phyloP scores from a whole-genome alignment of 2,888 invertebrate species.

The Melikaiella ostensackeni region DNA sequence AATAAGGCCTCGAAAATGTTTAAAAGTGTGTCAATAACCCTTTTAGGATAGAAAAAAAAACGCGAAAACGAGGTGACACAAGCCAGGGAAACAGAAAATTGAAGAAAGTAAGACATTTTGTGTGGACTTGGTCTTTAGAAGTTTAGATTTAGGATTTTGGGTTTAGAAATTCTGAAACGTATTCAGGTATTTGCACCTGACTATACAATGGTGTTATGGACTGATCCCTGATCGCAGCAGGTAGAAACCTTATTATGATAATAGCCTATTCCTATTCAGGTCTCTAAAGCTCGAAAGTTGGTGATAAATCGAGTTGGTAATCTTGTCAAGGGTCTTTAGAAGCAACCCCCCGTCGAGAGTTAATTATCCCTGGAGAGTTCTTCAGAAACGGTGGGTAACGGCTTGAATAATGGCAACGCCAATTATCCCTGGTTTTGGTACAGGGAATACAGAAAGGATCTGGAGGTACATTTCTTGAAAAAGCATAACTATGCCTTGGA shows the following conservation, averaged over 20 bases:
- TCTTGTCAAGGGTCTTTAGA: conserved; percentile 28
- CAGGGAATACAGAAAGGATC: conserved; percentile 56
- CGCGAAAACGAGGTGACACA: conserved; percentile 7
- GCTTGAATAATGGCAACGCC: conserved; percentile 51
- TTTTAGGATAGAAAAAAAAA: neutral
- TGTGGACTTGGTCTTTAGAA: neutral
- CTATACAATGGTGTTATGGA: neutral
- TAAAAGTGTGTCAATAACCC: neutral
- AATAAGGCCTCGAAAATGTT: neutral
- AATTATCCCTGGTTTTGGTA: conserved; percentile 59
- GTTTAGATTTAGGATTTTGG: neutral
- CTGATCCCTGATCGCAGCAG: neutral
- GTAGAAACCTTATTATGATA: neutral
- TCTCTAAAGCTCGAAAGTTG: neutral
- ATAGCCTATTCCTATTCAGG: neutral
- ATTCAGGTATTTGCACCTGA: neutral
- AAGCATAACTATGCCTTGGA: conserved; percentile 5
- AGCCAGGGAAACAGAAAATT: neutral
- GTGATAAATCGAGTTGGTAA: conserved; percentile 26
- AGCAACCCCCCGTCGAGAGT: conserved; percentile 43
- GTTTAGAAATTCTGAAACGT: neutral
- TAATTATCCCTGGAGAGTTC: conserved; percentile 50
- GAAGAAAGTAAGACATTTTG: neutral
- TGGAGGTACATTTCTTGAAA: conserved; percentile 54
- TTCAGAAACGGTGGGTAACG: conserved; percentile 35